phyloP scores from a whole-genome alignment of 2,888 invertebrate genomes.

The Dioctria rufipes region DNA sequence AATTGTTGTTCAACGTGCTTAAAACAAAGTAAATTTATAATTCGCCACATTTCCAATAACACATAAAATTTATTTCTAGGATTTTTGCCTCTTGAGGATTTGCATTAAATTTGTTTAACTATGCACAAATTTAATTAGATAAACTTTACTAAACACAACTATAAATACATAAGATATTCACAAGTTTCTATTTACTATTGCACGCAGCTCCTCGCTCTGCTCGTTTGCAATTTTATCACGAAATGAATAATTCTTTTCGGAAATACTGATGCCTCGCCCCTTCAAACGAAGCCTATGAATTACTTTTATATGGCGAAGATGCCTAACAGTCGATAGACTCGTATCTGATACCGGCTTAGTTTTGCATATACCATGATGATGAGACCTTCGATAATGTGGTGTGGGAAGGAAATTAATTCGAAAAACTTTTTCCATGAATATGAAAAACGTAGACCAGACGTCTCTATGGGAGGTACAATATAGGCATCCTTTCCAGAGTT shows the following conservation, averaged over 20 bases:
- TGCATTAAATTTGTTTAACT: too few species aligned
- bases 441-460: conserved; percentile 40
- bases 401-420: conserved; percentile 41
- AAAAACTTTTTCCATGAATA: conserved; percentile 45
- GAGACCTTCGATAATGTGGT: conserved; percentile 24
- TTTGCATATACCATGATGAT: conserved; percentile 28
- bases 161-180: too few species aligned
- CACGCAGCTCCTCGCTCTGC: neutral
- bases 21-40: too few species aligned
- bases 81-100: too few species aligned
- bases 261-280: neutral
- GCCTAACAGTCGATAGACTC: neutral
- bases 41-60: too few species aligned
- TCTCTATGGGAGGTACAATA: conserved; percentile 28
- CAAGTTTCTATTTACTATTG: too few species aligned
- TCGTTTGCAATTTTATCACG: conserved; percentile 9
- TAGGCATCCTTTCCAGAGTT: conserved; percentile 35
- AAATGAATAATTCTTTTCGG: conserved; percentile 1
- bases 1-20: too few species aligned
- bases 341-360: conserved; percentile 15
- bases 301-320: neutral
- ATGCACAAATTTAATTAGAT: too few species aligned
- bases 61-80: too few species aligned
- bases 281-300: neutral
- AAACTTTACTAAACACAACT: too few species aligned